phyloP scores from a whole-genome alignment of 2,797 vertebrate genomes.

The Esox lucius region DNA sequence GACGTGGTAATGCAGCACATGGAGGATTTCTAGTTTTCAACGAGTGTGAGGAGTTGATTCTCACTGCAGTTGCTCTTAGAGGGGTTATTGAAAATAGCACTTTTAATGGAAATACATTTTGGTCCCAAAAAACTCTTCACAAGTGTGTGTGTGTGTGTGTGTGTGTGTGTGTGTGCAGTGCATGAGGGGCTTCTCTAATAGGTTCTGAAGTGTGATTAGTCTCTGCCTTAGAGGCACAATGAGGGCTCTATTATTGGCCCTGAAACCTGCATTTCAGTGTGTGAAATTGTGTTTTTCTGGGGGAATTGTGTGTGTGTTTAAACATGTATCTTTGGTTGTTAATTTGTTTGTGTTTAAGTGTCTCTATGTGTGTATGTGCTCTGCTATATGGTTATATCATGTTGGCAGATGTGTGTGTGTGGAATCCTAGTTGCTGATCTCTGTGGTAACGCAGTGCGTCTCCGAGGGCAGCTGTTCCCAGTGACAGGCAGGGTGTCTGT shows the following conservation, averaged over 20 bases:
- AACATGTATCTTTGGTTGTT: neutral
- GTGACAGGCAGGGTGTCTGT: slow-evolving; percentile 49
- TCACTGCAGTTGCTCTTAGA: too few relatives aligned
- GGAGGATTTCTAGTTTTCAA: too few relatives aligned
- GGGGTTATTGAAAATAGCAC: too few relatives aligned
- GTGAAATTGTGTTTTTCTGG: neutral
- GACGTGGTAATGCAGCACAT: too few relatives aligned
- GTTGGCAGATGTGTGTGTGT: neutral
- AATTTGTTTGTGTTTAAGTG: neutral
- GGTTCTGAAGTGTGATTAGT: slow-evolving; percentile 50
- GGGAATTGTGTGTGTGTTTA: slow-evolving; percentile 20
- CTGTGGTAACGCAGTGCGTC: neutral
- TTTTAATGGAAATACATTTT: too few relatives aligned
- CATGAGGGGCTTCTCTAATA: too few relatives aligned
- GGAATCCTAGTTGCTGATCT: slow-evolving; percentile 6
- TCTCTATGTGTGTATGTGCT: slow-evolving; percentile 15
- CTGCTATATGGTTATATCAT: too few relatives aligned
- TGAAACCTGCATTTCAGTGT: neutral
- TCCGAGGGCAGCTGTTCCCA: slow-evolving; percentile 14
- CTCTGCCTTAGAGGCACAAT: slow-evolving; percentile 47
- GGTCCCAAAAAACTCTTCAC: too few relatives aligned
- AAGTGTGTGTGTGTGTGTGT: too few relatives aligned
- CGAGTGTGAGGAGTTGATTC: too few relatives aligned
- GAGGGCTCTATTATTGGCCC: slow-evolving; percentile 28
- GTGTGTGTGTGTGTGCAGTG: too few relatives aligned